Conservation (phyloP, 2,113 vertebrate genomes). For the Synodontis membranacea region DNA sequence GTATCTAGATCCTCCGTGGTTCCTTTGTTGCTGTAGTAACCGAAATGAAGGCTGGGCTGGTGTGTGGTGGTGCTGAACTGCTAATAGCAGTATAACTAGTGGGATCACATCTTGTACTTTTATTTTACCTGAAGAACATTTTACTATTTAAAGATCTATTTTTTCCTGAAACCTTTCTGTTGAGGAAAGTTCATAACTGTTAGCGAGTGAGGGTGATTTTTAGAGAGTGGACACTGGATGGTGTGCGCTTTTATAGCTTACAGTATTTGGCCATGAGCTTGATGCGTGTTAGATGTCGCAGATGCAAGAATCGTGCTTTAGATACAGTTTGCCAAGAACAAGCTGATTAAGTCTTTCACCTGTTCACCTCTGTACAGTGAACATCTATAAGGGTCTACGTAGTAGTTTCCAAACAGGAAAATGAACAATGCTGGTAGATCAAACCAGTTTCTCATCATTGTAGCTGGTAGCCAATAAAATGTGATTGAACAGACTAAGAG, state of each 20-base stretch:
- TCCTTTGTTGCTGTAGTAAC: not conserved
- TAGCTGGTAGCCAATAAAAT: not conserved
- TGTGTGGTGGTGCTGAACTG: not conserved
- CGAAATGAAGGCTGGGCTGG: not conserved
- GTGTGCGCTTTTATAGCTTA: not conserved
- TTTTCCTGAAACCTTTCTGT: not conserved
- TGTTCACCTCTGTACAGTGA: not conserved
- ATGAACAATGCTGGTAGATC: not conserved
- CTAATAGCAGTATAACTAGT: not conserved
- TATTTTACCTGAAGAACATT: not conserved
- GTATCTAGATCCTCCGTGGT: not conserved
- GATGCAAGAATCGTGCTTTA: not conserved
- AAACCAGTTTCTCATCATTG: too few relatives aligned
- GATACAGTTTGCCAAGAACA: not conserved
- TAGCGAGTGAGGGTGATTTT: not conserved
- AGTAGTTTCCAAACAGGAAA: not conserved
- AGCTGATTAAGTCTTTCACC: not conserved
- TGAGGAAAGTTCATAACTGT: not conserved
- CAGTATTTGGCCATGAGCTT: not conserved
- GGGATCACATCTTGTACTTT: not conserved
- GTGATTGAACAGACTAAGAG: not conserved
- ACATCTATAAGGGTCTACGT: not conserved
- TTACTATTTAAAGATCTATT: not conserved
- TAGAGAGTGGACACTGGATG: not conserved
- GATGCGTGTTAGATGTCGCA: too few relatives aligned